Base-by-base conservation (phyloP, 2,888 invertebrate genomes). In the Eustalomyia histrio region DNA sequence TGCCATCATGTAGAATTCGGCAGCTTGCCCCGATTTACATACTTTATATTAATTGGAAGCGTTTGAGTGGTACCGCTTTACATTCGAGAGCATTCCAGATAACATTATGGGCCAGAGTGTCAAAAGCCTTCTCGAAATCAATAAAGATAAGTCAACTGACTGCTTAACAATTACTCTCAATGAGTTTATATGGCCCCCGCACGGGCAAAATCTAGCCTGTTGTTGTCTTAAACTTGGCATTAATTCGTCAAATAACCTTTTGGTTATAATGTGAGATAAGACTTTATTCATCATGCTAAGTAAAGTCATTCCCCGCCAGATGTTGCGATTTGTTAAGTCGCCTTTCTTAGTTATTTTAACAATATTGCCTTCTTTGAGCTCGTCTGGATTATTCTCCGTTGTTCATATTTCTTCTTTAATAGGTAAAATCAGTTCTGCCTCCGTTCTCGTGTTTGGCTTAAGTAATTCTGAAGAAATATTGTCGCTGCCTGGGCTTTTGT, bases 271-370 rank as follows among this genome's bases (percentile, higher is more conserved):
- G 17, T 21, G 55, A 55, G 55, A 18, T 21, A 55, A 21, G 10
- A 21, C 55, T 21, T 55, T 17, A 21, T 55, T 17, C 4, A 55
- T 2, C 55, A 55, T 55, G 18, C 55, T 55, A 6, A 55, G 18
- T 55, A 55, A 10, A 12, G 18, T n/a, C 9, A 52, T n/a, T 17
- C n/a, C 50, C 17, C 52, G n/a, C 52, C 52, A 52, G 52, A 9
- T 52, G 6, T 17, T 52, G n/a, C 52, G 52, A 17, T 52, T 17
- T n/a, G 52, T 52, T 52, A 52, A 52, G 17, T 55, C 55, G 12
- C 18, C 55, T 55, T 55, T 55, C 55, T 55, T 55, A 16, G 55
- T 2, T 21, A 55, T 10, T 12, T 55, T 55, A 55, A 55, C 55
- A 16, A 55, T 18, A 14, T 4, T 9, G 12, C 55, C 18, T 55